Conservation (phyloP, 2,797 vertebrate genomes). For the Coendou prehensilis region DNA sequence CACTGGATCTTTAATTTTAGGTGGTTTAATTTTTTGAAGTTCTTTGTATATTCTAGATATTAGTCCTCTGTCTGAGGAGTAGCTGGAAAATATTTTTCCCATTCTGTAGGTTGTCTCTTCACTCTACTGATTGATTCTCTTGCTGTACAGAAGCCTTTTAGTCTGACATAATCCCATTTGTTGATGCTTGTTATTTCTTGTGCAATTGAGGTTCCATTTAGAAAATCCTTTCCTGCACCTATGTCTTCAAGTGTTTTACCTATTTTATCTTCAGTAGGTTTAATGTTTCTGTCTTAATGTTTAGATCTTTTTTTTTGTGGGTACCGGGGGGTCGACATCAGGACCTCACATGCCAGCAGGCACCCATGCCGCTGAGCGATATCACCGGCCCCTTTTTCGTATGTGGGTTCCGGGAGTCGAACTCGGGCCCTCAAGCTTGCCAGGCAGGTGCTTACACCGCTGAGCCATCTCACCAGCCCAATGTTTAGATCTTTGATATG, state of each 20-base stretch:
- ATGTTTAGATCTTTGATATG: background rate
- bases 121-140: background rate
- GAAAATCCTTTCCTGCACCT: background rate
- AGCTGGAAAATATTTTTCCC: background rate
- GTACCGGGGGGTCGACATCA: too few species aligned
- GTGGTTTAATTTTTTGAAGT: background rate
- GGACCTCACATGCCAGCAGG: too few species aligned
- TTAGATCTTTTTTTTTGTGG: background rate
- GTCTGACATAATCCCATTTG: background rate
- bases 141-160: background rate
- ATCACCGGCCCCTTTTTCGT: too few species aligned
- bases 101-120: background rate
- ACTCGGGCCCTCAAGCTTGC: too few species aligned
- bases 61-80: background rate
- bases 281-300: background rate
- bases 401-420: too few species aligned
- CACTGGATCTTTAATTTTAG: background rate
- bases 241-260: background rate
- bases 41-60: background rate
- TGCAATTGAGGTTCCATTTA: background rate
- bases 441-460: too few species aligned
- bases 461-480: background rate
- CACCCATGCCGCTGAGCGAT: too few species aligned
- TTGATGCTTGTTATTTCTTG: background rate
- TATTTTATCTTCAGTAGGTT: background rate